Evolutionary conservation across 1,140 invertebrate species (phyloP), one percentile per base, ranked within the genome.

Genomic region (Sinella curviseta): DNA sequence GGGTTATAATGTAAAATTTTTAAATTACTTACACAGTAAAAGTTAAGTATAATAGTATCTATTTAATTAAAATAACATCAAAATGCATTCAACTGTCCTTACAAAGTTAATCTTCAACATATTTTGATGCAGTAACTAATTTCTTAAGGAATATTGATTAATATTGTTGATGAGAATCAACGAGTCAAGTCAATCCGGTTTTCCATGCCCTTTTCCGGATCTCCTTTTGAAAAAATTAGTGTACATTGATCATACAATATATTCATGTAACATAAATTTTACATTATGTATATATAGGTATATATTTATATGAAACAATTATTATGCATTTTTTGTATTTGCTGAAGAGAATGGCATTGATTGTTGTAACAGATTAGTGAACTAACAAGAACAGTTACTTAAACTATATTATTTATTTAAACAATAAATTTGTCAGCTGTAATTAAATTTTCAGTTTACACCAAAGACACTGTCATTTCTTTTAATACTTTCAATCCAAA

Each of bases 341-440:
- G 65, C 30, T 30, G 65, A 70, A 48, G 20, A 48, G 31, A 70
- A 70, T 70, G 65, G 65, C 65, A 70, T 70, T 70, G 65, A 70
- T 70, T 70, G 65, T 70, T 31, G 65, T 31, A 30, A 70, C 26
- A 33, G 28, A 70, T 70, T 70, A 30, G 14, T 31, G 24, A 60
- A 60, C 20, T 20, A 48, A 48, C 39, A 8, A 12, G 8, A 48
- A 48, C n/a, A n/a, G n/a, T n/a, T n/a, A n/a, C n/a, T n/a, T n/a
- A n/a, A n/a, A n/a, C n/a, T n/a, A n/a, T n/a, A 48, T 48, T 48
- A 48, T 48, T 48, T 48, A 48, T 48, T 8, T 48, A 48, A 48
- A 48, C 39, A 48, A 48, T 48, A 48, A 8, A 48, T 48, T 48
- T 48, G 39, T 48, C 39, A 48, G 39, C 39, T 48, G 17, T 48